A percentile compares a stretch with the other conserved stretches of the same genome.
Conservation (phyloP, 2,888 invertebrate species). For the Archips xylosteana region DNA sequence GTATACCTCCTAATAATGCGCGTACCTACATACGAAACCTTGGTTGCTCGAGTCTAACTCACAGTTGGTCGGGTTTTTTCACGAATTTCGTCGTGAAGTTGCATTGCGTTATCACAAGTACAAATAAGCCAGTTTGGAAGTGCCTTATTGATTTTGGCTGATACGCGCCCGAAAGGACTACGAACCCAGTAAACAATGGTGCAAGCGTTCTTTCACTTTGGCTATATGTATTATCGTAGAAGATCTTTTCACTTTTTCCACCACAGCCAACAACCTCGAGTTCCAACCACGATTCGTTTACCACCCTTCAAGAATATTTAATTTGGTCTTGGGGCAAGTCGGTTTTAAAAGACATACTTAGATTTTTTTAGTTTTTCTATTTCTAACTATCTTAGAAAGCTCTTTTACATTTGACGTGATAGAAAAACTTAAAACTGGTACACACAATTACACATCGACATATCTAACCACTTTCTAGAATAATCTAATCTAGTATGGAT, state of each 20-base stretch:
- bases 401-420: not conserved
- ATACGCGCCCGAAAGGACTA: slow-evolving; percentile 55
- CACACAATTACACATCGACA: not conserved
- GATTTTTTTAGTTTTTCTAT: too few relatives aligned
- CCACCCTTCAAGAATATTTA: not conserved
- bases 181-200: slow-evolving; percentile 32
- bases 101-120: slow-evolving; percentile 63
- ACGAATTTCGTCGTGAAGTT: slow-evolving; percentile 41
- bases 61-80: not conserved
- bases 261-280: not conserved
- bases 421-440: not conserved
- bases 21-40: too few relatives aligned
- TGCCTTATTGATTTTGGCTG: slow-evolving; percentile 75
- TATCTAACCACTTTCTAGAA: not conserved
- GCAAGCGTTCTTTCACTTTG: slow-evolving; percentile 1
- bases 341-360: too few relatives aligned
- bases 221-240: not conserved
- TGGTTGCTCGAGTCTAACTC: too few relatives aligned
- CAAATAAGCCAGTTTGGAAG: slow-evolving; percentile 62
- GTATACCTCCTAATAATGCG: too few relatives aligned
- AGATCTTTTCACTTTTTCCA: not conserved
- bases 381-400: too few relatives aligned
- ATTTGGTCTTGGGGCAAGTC: too few relatives aligned
- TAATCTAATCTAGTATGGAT: not conserved
- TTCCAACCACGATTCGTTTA: not conserved